Percentiles rank a stretch among this genome's conserved stretches.
phyloP scores from a whole-genome alignment of 2,797 vertebrate genomes.

The Acanthurus tractus region DNA sequence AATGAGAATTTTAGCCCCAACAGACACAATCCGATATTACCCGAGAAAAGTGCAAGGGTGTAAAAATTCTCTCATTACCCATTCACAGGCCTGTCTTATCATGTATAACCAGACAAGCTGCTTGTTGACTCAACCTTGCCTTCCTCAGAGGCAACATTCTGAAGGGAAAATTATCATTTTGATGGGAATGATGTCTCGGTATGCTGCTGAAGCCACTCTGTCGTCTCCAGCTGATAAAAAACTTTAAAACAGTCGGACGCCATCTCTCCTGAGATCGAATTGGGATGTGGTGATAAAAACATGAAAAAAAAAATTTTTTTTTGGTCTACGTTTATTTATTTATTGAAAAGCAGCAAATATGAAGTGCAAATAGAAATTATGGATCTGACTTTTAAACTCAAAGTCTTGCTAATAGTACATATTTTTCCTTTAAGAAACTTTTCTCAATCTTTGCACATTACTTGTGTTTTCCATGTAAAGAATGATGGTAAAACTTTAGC shows the following conservation, averaged over 20 bases:
- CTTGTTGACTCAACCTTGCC: constrained; percentile 79
- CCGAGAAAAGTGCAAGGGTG: constrained; percentile 51
- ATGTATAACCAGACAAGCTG: constrained; percentile 78
- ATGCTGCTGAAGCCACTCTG: constrained; percentile 55
- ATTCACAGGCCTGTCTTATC: constrained; percentile 72
- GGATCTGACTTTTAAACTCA: constrained; percentile 45
- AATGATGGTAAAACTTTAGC: not conserved
- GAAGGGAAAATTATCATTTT: constrained; percentile 75
- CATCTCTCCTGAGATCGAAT: constrained; percentile 61
- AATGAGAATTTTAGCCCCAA: constrained; percentile 44
- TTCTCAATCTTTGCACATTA: constrained; percentile 3
- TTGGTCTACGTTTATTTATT: constrained; percentile 37
- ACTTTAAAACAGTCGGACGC: constrained; percentile 52
- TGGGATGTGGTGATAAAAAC: constrained; percentile 48
- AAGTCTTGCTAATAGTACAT: constrained; percentile 23
- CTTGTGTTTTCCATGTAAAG: not conserved
- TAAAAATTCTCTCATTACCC: constrained; percentile 71
- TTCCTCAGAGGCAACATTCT: constrained; percentile 71
- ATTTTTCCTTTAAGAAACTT: constrained; percentile 18
- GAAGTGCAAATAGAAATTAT: constrained; percentile 50
- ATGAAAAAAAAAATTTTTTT: constrained; percentile 45
- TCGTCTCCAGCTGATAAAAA: constrained; percentile 67
- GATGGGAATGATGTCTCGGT: constrained; percentile 74
- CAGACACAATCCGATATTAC: constrained; percentile 57
- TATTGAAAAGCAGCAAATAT: constrained; percentile 33